phyloP scores from a whole-genome alignment of 1,140 invertebrate species.

The Drosophila ambigua region DNA sequence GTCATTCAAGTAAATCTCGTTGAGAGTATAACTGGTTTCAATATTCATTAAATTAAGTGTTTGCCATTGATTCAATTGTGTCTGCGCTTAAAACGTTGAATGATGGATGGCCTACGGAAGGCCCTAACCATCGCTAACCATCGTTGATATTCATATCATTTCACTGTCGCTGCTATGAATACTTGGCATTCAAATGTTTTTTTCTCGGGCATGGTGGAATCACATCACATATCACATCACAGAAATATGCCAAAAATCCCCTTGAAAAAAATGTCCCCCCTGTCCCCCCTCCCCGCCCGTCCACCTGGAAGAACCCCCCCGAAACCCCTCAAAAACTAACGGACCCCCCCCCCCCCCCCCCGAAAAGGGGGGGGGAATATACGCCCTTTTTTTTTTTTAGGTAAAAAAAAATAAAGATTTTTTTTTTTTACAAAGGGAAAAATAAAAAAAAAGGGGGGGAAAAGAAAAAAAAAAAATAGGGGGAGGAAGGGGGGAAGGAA shows the following conservation, averaged over 20 bases:
- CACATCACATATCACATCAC: slow-evolving; percentile 22
- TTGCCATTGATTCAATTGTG: slow-evolving; percentile 38
- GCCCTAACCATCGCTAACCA: not conserved
- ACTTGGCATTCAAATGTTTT: slow-evolving; percentile 62
- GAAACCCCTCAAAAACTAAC: too few relatives aligned
- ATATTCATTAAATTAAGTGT: slow-evolving; percentile 54
- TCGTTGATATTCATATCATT: slow-evolving; percentile 17
- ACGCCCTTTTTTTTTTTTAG: too few relatives aligned
- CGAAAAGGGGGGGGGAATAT: too few relatives aligned
- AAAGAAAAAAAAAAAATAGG: too few relatives aligned
- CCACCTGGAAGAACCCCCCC: too few relatives aligned
- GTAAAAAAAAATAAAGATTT: too few relatives aligned
- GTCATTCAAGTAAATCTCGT: slow-evolving; percentile 47
- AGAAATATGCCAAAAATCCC: slow-evolving; percentile 25
- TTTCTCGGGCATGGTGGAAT: slow-evolving; percentile 28
- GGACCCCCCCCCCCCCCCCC: too few relatives aligned
- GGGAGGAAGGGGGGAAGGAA: too few relatives aligned
- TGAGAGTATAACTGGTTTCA: slow-evolving; percentile 48
- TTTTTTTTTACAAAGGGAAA: too few relatives aligned
- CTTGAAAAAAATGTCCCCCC: slow-evolving; percentile 37
- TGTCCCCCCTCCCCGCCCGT: too few relatives aligned
- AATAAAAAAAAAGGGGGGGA: too few relatives aligned
- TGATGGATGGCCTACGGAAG: slow-evolving; percentile 27
- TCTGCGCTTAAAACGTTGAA: slow-evolving; percentile 29
- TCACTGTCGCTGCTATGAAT: slow-evolving; percentile 37